Evolutionary conservation across 2,797 vertebrate genomes (phyloP), one percentile per base, ranked within the genome.

Genomic region (Mormyrops attenuatus): DNA sequence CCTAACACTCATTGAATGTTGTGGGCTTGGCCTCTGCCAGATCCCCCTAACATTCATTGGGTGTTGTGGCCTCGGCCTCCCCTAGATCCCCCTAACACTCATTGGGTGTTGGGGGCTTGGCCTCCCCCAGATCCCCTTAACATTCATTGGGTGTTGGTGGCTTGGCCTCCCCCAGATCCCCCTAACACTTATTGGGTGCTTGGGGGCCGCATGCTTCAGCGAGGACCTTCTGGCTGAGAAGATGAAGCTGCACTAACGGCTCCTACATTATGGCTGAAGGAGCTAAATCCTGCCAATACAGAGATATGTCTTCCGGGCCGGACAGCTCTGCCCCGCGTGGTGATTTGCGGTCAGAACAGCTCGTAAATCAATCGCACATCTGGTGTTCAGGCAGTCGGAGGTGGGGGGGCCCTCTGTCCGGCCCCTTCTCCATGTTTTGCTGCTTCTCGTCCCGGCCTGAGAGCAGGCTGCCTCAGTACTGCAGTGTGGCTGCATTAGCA

Each of bases 311-410:
- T 86, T 53, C 50, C 7, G 3, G 17, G 20, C 38, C 0, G n/a
- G 82, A 52, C 82, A 85, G 82, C 82, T 85, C n/a, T 26, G 17
- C 22, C 44, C 82, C 22, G n/a, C 3, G 44, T 20, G 44, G 47
- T 86, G 84, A 86, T 86, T 86, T 86, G 84, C 34, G 49, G 84
- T 34, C 47, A 30, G 84, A 86, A n/a, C 9, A 1, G 13, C 49
- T 86, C 15, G 15, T 86, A 86, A 86, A 52, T 86, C 84, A 52
- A 22, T 52, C 80, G 44, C 44, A 44, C 80, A 84, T 84, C 80
- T 84, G 80, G 41, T 49, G n/a, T 49, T 44, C n/a, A 84, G 80
- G 47, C 80, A 84, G 41, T 22, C 0, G 38, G 17, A 11, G 77
- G 7, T 49, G 13, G 38, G 77, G 15, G 17, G 38, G 20, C 6